phyloP scores from a whole-genome alignment of 2,113 vertebrate genomes.

The Pterocles burchelli region DNA sequence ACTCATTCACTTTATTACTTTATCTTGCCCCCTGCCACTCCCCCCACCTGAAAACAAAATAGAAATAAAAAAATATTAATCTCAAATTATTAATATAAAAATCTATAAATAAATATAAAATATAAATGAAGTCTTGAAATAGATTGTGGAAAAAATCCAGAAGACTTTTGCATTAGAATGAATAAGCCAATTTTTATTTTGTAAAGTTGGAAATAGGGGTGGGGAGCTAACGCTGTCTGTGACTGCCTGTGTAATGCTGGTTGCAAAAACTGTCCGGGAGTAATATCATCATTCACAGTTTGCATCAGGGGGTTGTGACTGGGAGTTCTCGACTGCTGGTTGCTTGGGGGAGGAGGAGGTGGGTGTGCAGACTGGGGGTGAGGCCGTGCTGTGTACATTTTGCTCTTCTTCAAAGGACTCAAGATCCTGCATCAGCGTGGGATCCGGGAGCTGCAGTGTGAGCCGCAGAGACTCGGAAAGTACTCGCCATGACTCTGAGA shows the following conservation, averaged over 20 bases:
- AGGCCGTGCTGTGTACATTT: neutral
- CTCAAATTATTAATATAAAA: neutral
- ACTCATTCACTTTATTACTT: neutral
- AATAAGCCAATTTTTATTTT: neutral
- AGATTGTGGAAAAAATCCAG: neutral
- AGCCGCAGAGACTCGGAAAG: conserved; percentile 79
- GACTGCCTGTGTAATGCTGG: neutral
- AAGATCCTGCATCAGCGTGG: conserved; percentile 15
- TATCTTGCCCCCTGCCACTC: neutral
- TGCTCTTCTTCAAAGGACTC: conserved; percentile 44
- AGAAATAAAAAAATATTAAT: neutral
- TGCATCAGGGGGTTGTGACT: accelerated
- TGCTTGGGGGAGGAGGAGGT: neutral
- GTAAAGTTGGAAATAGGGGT: neutral
- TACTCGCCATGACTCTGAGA: conserved; percentile 89
- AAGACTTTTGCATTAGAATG: neutral
- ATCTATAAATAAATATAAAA: neutral
- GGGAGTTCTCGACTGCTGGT: neutral
- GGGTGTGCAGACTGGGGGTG: accelerated
- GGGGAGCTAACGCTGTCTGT: neutral
- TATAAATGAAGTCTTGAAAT: neutral
- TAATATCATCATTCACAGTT: too few relatives aligned
- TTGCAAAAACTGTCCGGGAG: accelerated
- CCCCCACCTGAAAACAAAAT: neutral
- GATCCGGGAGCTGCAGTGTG: conserved; percentile 56